phyloP scores from a whole-genome alignment of 2,113 vertebrate species.

The Herpailurus yagouaroundi region DNA sequence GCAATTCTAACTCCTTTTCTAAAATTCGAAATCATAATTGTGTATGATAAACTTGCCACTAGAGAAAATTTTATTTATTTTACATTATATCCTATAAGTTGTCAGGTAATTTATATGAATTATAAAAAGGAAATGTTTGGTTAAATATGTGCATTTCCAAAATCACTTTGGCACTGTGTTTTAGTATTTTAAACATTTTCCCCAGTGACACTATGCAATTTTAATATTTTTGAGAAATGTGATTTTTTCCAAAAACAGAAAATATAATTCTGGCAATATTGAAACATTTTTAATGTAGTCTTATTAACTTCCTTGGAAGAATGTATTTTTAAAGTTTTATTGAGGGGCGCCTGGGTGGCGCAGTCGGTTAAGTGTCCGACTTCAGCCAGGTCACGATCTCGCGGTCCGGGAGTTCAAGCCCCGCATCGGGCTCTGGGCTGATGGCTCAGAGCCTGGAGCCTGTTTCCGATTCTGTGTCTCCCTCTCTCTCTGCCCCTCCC shows the following conservation, averaged over 20 bases:
- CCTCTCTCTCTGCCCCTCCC: no score
- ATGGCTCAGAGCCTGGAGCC: no score
- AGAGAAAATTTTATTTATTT: constrained; percentile 5
- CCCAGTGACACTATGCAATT: background rate
- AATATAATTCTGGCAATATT: background rate
- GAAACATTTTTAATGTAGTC: constrained; percentile 26
- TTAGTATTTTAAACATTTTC: background rate
- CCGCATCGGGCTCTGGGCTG: no score
- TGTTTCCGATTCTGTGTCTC: no score
- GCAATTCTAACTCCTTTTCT: background rate
- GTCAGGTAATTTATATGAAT: background rate
- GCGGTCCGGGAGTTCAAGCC: no score
- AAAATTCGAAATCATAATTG: constrained; percentile 32
- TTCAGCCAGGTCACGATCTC: no score
- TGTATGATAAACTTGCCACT: constrained; percentile 17
- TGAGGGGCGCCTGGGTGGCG: no score
- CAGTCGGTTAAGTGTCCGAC: no score
- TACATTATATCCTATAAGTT: background rate
- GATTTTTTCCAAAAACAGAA: background rate
- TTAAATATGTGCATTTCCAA: constrained; percentile 8
- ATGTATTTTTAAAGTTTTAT: background rate
- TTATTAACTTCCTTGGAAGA: background rate
- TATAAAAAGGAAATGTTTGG: background rate
- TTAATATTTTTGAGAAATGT: background rate
- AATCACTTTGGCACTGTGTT: background rate